A percentile compares a stretch with the other conserved stretches of the same genome.
phyloP scores from a whole-genome alignment of 2,888 invertebrate genomes.

The Latrodectus elegans region DNA sequence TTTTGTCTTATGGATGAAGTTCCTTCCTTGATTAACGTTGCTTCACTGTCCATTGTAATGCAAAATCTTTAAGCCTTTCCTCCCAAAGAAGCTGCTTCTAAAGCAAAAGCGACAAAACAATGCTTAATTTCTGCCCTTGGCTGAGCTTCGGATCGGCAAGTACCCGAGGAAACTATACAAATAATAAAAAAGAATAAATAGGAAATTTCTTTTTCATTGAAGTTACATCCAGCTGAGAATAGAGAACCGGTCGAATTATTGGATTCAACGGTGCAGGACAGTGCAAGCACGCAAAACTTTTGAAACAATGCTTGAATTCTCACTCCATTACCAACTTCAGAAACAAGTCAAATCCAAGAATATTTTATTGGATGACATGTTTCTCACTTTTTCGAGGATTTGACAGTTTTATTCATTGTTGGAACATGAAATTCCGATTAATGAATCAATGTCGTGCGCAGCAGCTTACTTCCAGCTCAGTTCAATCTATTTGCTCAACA shows the following conservation, averaged over 20 bases:
- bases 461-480: too few species aligned
- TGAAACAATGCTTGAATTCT: conserved; percentile 60
- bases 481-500: too few species aligned
- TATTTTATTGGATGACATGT: conserved; percentile 25
- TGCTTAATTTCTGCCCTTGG: conserved; percentile 43
- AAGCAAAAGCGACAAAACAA: conserved; percentile 41
- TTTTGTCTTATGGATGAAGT: too few species aligned
- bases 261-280: conserved; percentile 55
- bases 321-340: conserved; percentile 55
- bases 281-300: conserved; percentile 44
- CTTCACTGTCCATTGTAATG: conserved; percentile 20
- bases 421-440: too few species aligned
- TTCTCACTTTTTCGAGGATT: neutral
- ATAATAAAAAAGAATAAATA: conserved; percentile 18
- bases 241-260: conserved; percentile 48
- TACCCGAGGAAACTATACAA: neutral
- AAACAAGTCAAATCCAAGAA: conserved; percentile 31
- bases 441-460: too few species aligned
- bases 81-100: conserved; percentile 9
- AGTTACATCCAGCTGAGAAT: conserved; percentile 35
- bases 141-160: conserved; percentile 11
- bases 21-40: too few species aligned
- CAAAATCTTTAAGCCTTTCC: neutral
- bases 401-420: neutral
- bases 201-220: conserved; percentile 34